Evolutionary conservation across 2,888 invertebrate species (phyloP).

Genomic region (Melanostoma mellinum): DNA sequence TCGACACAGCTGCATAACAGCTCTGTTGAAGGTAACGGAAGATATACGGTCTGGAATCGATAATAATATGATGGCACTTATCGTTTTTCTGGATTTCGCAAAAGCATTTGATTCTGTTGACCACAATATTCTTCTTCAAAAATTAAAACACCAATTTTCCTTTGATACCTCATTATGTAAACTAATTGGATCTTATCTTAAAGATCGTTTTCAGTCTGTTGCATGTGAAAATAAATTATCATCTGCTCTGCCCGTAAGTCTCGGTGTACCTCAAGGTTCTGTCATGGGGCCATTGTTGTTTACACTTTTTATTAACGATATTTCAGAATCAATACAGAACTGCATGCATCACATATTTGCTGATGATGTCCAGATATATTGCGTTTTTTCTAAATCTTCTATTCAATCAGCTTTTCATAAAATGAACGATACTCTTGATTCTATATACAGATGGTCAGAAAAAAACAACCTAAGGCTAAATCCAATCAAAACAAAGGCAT

Average conservation of each 20-base stretch:
- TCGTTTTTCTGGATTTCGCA: slow-evolving; percentile 10
- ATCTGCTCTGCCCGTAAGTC: neutral
- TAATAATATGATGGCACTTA: slow-evolving; percentile 2
- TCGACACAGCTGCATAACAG: slow-evolving; percentile 1
- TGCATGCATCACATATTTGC: slow-evolving; percentile 6
- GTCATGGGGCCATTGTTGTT: slow-evolving; percentile 12
- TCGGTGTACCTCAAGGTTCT: slow-evolving; percentile 2
- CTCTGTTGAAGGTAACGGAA: slow-evolving; percentile 5
- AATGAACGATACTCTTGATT: neutral
- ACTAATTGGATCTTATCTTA: neutral
- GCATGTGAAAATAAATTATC: slow-evolving; percentile 5
- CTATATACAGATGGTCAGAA: slow-evolving; percentile 1
- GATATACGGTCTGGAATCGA: slow-evolving; percentile 1
- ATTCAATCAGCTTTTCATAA: neutral
- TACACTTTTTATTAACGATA: slow-evolving; percentile 18
- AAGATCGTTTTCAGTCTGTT: neutral
- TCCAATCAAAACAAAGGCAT: slow-evolving; percentile 1
- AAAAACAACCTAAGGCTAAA: neutral
- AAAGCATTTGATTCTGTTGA: slow-evolving; percentile 3
- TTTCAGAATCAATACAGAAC: neutral
- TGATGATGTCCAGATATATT: slow-evolving; percentile 4
- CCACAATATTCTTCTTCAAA: slow-evolving; percentile 1
- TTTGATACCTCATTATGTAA: neutral
- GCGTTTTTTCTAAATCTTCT: neutral
- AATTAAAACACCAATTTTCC: neutral